Base-by-base conservation (phyloP, 2,797 vertebrate genomes). In the Sebastolobus alascanus region DNA sequence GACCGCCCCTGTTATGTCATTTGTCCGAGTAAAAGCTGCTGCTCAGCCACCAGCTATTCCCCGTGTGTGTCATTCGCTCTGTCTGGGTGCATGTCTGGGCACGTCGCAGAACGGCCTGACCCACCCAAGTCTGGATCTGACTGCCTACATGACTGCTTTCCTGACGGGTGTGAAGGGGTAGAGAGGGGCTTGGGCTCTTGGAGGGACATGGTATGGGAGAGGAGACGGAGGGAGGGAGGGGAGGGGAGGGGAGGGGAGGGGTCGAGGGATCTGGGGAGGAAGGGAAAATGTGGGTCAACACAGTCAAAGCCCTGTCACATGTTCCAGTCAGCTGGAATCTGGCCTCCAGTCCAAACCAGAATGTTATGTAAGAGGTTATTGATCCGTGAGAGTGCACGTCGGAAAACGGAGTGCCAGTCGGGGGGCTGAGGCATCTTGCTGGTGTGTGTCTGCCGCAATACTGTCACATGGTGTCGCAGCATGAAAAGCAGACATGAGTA, bases 321-420 rank as follows among this genome's bases (percentile, higher is more conserved):
- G 93, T 93, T 94, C 93, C 88, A 92, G 92, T 94, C 89, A 94
- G 92, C 93, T 95, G 94, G 91, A 94, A 94, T 95, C 94, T 90
- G 75, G 92, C 93, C 93, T 95, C 93, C 86, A 94, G 95, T 92
- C 92, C 91, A 92, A 93, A 93, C 91, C 86, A 85, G 90, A 93
- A 90, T 68, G 87, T 96, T 95, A 96, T 80, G 88, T 94, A 95
- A 96, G 87, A 89, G 86, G 86, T 93, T 95, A 95, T 94, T 94
- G 94, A 96, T 96, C 94, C 75, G 61, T 82, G 82, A 87, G 86
- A 85, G 79, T 80, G 84, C 80, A 81, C 78, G 87, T 84, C 12
- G 52, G 86, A 93, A 92, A 90, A 79, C 46, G 12, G 71, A 86
- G 89, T 73, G 79, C 66, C 79, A 78, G 85, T 83, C 9, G 29